These are phyloP conservation scores for Halictus rubicundus DNA, from an alignment of 1,140 invertebrate species.

Conservation along the genomic window DNA sequence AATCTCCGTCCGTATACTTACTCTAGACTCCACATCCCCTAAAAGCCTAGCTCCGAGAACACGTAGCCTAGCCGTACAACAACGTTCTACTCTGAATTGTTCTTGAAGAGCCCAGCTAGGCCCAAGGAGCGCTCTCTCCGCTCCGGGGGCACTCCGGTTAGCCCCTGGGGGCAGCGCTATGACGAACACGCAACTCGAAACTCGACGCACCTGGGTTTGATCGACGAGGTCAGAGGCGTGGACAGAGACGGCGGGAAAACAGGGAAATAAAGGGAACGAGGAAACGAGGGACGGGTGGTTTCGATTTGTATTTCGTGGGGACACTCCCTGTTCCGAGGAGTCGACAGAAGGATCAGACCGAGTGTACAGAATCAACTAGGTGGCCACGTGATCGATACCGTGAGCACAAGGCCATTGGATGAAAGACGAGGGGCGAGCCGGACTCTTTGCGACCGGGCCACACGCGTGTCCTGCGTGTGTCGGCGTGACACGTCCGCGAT, in stretches of 20 bases:
- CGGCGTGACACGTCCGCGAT: not conserved
- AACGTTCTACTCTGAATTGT: too few species aligned
- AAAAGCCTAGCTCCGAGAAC: too few species aligned
- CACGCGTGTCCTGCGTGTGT: too few species aligned
- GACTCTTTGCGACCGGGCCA: not conserved
- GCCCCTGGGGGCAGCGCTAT: too few species aligned
- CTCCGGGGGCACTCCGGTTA: too few species aligned
- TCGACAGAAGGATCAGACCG: slow-evolving; percentile 4
- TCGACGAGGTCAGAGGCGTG: not conserved
- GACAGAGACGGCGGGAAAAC: not conserved
- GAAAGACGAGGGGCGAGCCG: not conserved
- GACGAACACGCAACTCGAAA: too few species aligned
- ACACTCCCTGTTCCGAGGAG: slow-evolving; percentile 10
- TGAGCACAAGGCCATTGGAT: slow-evolving; percentile 8
- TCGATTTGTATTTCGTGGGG: not conserved
- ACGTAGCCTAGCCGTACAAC: too few species aligned
- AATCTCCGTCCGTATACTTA: too few species aligned
- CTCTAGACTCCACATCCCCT: too few species aligned
- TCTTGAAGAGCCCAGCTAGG: too few species aligned
- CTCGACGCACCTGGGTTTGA: too few species aligned
- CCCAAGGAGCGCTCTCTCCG: too few species aligned
- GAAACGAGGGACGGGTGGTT: not conserved
- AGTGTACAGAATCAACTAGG: slow-evolving; percentile 23
- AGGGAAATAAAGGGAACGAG: not conserved
- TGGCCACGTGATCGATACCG: slow-evolving; percentile 21